Conservation (phyloP, 2,888 invertebrate genomes). For the Acronicta aceris region DNA sequence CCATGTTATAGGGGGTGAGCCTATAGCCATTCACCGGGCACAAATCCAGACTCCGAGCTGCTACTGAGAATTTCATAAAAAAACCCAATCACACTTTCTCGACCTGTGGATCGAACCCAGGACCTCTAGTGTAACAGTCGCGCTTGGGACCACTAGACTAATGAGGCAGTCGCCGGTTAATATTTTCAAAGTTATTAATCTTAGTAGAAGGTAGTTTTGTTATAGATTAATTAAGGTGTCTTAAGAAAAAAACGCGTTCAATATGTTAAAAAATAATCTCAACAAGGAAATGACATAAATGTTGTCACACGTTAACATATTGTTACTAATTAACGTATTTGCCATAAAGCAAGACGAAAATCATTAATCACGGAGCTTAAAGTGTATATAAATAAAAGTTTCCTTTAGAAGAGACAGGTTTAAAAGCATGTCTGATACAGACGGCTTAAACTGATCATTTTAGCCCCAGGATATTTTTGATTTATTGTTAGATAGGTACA, state of each 20-base stretch:
- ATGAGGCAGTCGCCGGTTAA: too few relatives aligned
- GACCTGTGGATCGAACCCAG: too few relatives aligned
- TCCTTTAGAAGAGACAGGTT: slow-evolving; percentile 42
- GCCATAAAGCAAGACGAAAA: slow-evolving; percentile 49
- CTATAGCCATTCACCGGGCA: too few relatives aligned
- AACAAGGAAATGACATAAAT: slow-evolving; percentile 41
- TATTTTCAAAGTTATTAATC: too few relatives aligned
- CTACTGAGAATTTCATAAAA: too few relatives aligned
- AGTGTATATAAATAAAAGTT: slow-evolving; percentile 54
- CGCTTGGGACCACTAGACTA: too few relatives aligned
- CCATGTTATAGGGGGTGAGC: too few relatives aligned
- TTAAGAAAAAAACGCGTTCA: neutral
- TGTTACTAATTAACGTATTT: slow-evolving; percentile 60
- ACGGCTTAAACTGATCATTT: slow-evolving; percentile 27
- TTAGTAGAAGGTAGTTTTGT: too few relatives aligned
- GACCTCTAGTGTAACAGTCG: too few relatives aligned
- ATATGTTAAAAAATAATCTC: slow-evolving; percentile 1
- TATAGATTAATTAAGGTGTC: neutral
- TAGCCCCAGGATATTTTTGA: slow-evolving; percentile 37
- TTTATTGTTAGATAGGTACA: slow-evolving; percentile 29
- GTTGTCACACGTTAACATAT: slow-evolving; percentile 48
- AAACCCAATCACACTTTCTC: too few relatives aligned
- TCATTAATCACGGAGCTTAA: slow-evolving; percentile 57
- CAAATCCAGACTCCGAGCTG: too few relatives aligned
- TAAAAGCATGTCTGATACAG: slow-evolving; percentile 27